A percentile compares a stretch with the other conserved stretches of the same genome.
These are phyloP conservation scores for Helicoverpa assulta DNA, from an alignment of 2,888 invertebrate species.

Conservation along the genomic window DNA sequence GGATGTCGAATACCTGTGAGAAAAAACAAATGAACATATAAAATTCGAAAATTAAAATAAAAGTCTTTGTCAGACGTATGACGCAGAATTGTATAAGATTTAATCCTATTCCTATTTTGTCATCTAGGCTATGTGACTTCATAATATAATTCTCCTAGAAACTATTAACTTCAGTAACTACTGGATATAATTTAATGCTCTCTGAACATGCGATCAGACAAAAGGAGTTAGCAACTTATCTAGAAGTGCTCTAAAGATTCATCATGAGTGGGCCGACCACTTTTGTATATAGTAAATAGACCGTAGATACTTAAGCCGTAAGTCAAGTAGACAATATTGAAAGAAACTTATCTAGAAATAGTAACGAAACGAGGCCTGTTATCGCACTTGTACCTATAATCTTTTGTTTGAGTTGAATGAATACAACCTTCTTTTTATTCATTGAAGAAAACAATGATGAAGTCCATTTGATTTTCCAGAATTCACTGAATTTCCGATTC, in stretches of 20 bases:
- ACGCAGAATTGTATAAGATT: too few species aligned
- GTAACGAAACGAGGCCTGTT: not conserved
- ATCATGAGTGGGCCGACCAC: not conserved
- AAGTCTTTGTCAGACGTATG: too few species aligned
- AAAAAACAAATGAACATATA: conserved; percentile 4
- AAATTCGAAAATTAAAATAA: too few species aligned
- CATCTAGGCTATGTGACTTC: too few species aligned
- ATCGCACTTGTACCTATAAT: not conserved
- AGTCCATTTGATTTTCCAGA: too few species aligned
- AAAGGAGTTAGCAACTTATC: not conserved
- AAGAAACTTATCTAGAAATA: not conserved
- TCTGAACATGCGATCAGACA: not conserved
- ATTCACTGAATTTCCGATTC: too few species aligned
- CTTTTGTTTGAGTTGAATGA: not conserved
- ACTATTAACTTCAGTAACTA: not conserved
- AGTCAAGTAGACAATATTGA: not conserved
- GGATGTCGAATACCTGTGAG: conserved; percentile 84
- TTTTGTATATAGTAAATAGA: not conserved
- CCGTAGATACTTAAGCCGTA: not conserved
- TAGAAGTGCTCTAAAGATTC: not conserved
- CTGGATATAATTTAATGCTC: not conserved
- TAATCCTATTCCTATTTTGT: too few species aligned
- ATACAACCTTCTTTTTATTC: not conserved
- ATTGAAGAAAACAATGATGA: too few species aligned
- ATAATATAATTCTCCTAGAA: too few species aligned